These are phyloP conservation scores for Clunio marinus DNA, from an alignment of 2,888 invertebrate species.

Conservation along the genomic window DNA sequence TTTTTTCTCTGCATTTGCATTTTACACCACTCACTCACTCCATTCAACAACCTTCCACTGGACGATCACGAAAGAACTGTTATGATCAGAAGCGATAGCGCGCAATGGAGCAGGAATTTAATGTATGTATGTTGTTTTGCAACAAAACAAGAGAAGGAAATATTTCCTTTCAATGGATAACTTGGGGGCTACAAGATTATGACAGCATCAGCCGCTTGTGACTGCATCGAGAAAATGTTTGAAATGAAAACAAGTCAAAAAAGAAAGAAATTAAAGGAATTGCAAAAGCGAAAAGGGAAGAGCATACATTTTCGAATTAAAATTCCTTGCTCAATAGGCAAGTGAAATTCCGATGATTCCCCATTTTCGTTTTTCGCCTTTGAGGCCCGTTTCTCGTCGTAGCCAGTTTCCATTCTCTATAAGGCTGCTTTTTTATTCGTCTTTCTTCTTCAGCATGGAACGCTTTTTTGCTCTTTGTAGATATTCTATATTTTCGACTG, in stretches of 20 bases:
- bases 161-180: neutral
- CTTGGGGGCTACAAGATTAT: neutral
- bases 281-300: constrained; percentile 3
- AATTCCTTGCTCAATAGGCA: constrained; percentile 37
- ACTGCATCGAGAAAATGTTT: too few relatives aligned
- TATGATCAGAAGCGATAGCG: constrained; percentile 16
- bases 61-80: constrained; percentile 14
- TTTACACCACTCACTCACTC: constrained; percentile 3
- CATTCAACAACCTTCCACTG: constrained; percentile 7
- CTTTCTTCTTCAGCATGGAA: constrained; percentile 5
- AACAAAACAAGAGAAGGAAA: too few relatives aligned
- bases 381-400: neutral
- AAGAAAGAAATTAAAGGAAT: neutral
- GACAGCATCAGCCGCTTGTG: neutral
- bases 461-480: constrained; percentile 25
- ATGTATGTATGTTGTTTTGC: too few relatives aligned
- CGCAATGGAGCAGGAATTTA: neutral
- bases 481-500: constrained; percentile 35
- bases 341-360: constrained; percentile 31
- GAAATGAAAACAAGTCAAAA: too few relatives aligned
- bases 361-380: constrained; percentile 13
- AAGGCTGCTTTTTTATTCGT: constrained; percentile 13
- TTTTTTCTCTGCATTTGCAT: constrained; percentile 37
- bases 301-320: constrained; percentile 36
- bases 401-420: neutral